Conservation (phyloP, 2,888 invertebrate species). For the Ellobium chinense region DNA sequence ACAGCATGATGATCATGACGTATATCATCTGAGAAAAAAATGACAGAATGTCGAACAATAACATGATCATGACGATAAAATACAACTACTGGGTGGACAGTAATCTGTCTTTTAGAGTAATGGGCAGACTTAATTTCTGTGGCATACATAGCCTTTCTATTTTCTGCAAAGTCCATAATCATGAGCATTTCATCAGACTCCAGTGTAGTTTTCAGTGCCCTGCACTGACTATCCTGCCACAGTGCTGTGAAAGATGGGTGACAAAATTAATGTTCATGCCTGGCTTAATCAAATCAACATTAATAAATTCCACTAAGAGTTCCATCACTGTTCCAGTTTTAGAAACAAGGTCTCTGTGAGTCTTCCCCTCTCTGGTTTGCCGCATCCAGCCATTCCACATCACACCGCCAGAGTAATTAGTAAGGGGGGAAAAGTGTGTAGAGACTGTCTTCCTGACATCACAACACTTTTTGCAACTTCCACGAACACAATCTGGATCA, state of each 20-base stretch:
- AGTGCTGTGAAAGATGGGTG: background rate
- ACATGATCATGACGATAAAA: background rate
- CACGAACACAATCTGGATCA: background rate
- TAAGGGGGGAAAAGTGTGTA: background rate
- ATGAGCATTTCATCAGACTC: conserved; percentile 1
- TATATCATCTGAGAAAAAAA: conserved; percentile 23
- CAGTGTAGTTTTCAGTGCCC: background rate
- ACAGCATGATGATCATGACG: conserved; percentile 28
- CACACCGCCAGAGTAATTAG: background rate
- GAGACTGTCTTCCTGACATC: too few relatives aligned
- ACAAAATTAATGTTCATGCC: background rate
- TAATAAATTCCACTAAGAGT: background rate
- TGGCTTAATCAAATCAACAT: background rate
- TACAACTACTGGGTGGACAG: conserved; percentile 10
- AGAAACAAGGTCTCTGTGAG: background rate
- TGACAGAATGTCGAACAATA: background rate
- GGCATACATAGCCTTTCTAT: conserved; percentile 13
- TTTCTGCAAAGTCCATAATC: conserved; percentile 23
- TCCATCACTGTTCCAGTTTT: background rate
- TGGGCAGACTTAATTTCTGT: conserved; percentile 12
- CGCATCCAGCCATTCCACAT: background rate
- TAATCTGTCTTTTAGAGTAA: background rate
- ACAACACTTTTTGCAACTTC: too few relatives aligned
- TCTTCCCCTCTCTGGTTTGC: background rate
- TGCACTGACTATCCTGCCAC: conserved; percentile 14